These are phyloP conservation scores for Kryptolebias ocellatus DNA, from an alignment of 2,797 vertebrate genomes.

Conservation along the genomic window DNA sequence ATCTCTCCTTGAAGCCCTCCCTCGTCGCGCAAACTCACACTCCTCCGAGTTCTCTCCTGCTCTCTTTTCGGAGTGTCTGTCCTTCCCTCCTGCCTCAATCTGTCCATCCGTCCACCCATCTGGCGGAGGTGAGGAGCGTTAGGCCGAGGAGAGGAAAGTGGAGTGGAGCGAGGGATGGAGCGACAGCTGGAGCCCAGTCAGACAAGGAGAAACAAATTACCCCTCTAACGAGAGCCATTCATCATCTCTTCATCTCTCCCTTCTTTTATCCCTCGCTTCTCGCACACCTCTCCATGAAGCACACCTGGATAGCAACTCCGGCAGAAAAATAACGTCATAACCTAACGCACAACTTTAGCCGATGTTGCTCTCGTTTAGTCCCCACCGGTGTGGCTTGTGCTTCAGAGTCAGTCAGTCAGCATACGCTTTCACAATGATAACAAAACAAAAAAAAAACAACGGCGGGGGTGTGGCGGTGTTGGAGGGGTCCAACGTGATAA, in stretches of 20 bases:
- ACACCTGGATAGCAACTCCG: constrained; percentile 56
- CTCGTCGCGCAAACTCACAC: constrained; percentile 22
- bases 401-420: constrained; percentile 40
- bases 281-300: constrained; percentile 52
- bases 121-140: constrained; percentile 79
- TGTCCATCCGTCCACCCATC: constrained; percentile 81
- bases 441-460: constrained; percentile 33
- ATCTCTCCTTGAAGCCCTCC: constrained; percentile 42
- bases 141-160: constrained; percentile 72
- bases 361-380: constrained; percentile 29
- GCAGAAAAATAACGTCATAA: neutral
- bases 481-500: constrained; percentile 37
- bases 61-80: constrained; percentile 12
- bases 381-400: constrained; percentile 4
- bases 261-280: constrained; percentile 48
- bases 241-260: constrained; percentile 81
- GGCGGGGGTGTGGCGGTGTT: neutral
- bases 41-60: constrained; percentile 28
- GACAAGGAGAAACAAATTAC: constrained; percentile 89
- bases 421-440: constrained; percentile 43
- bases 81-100: constrained; percentile 39
- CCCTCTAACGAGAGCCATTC: constrained; percentile 87
- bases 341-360: constrained; percentile 21
- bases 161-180: constrained; percentile 79
- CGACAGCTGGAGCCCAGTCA: constrained; percentile 88